Evolutionary conservation across 2,797 vertebrate genomes (phyloP).

Genomic region (Liparis tanakae): DNA sequence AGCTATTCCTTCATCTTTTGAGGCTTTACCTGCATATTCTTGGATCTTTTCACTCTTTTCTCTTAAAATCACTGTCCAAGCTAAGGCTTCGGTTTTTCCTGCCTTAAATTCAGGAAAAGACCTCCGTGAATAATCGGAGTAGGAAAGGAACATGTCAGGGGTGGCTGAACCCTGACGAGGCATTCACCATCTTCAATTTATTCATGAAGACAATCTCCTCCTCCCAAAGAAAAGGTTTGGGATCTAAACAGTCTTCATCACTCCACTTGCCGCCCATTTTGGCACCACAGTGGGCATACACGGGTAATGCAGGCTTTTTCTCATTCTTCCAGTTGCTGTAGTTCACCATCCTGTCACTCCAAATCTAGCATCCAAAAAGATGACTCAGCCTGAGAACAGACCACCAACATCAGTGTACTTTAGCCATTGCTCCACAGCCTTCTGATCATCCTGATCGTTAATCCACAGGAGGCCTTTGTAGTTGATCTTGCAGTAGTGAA

Average conservation of each 20-base stretch:
- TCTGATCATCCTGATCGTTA: neutral
- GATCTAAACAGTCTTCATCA: constrained; percentile 36
- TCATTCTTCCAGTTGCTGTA: constrained; percentile 52
- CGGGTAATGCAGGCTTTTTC: neutral
- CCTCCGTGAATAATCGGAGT: neutral
- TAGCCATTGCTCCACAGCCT: neutral
- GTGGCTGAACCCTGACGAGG: too few relatives aligned
- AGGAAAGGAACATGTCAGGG: neutral
- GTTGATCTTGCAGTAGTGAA: neutral
- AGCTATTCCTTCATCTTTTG: neutral
- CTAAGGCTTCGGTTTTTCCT: neutral
- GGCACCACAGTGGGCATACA: constrained; percentile 59
- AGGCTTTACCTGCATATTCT: neutral
- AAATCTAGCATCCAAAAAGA: constrained; percentile 78
- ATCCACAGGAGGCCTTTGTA: constrained; percentile 52
- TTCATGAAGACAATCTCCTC: constrained; percentile 29
- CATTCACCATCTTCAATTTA: neutral
- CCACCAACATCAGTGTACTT: accelerated
- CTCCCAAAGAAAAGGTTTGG: constrained; percentile 65
- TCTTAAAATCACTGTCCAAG: neutral
- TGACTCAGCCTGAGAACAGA: constrained; percentile 65
- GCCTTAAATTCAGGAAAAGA: neutral
- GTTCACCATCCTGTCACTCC: constrained; percentile 39
- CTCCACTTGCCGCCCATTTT: constrained; percentile 12
- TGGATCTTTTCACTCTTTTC: neutral